Base-by-base conservation (phyloP, 2,113 vertebrate genomes). In the Cynocephalus volans region DNA sequence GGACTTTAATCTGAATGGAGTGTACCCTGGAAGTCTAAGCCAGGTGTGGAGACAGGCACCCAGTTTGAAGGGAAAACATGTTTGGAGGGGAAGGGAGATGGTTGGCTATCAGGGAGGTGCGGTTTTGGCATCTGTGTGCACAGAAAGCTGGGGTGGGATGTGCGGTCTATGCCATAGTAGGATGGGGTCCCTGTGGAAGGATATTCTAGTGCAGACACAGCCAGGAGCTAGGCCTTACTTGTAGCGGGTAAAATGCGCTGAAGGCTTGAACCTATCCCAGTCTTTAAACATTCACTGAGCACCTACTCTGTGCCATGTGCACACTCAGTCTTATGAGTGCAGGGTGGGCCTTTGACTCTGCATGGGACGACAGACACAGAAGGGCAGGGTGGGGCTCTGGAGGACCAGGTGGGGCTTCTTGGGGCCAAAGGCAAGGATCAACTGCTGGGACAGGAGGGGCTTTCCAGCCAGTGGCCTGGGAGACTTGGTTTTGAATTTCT, bases 401-500 rank as follows among this genome's bases (percentile, higher is more conserved):
- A 91, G 45, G 92, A 41, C 80, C 83, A 67, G 94, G 96, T 72
- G 0, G 33, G 86, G 60, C 81, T 96, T 88, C 88, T 96, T n/a
- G 92, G 93, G 97, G 54, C 92, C 83, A 76, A 96, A 93, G 92
- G 97, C 92, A 98, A 98, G 95, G 95, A 86, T 93, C 89, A 93
- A 96, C 96, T 97, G 96, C 97, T 92, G 95, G 94, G 96, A 86
- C 97, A 97, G 97, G 95, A 96, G 97, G 90, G 90, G 95, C 96
- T 97, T 98, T 98, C 98, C 97, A 95, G 96, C 84, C 83, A 84
- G 96, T 31, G 17, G 79, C 93, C 94, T 84, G 45, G n/a, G 84
- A 94, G 91, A 92, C 93, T 96, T 97, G 95, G 92, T 90, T 96
- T 96, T 97, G 95, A 96, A 97, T 98, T 97, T 98, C 98, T 97